These are phyloP conservation scores for Microcebus griseorufus DNA, from an alignment of 2,113 vertebrate genomes.

Conservation along the genomic window DNA sequence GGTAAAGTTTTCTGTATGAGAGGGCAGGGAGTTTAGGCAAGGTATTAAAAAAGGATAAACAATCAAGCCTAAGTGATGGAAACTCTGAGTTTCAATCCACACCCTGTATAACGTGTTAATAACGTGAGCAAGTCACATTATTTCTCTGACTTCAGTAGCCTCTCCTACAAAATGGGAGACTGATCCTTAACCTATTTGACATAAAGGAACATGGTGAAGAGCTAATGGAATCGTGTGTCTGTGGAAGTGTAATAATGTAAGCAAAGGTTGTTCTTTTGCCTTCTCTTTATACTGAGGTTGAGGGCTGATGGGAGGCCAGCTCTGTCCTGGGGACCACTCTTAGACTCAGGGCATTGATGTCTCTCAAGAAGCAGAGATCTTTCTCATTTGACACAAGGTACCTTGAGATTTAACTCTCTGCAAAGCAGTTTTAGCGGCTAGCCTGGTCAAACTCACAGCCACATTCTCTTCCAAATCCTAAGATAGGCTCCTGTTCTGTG, in stretches of 20 bases:
- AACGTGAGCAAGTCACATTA: neutral
- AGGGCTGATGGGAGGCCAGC: neutral
- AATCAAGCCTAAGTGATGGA: neutral
- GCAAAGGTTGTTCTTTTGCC: neutral
- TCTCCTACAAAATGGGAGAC: neutral
- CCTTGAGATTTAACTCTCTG: neutral
- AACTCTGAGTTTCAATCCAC: neutral
- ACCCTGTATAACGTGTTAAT: neutral
- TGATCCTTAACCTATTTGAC: neutral
- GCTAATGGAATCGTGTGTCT: neutral
- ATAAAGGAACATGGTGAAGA: neutral
- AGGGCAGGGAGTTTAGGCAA: neutral
- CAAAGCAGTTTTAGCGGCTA: conserved; percentile 37
- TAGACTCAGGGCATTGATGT: neutral
- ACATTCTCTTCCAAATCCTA: conserved; percentile 42
- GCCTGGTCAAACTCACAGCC: conserved; percentile 56
- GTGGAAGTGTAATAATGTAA: neutral
- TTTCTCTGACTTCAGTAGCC: neutral
- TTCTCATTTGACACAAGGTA: neutral
- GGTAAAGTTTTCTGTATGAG: neutral
- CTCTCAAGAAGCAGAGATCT: neutral
- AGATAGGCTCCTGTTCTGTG: neutral
- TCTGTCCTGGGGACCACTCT: neutral
- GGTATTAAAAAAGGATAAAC: neutral
- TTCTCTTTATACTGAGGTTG: neutral